Evolutionary conservation across 2,888 invertebrate species (phyloP).

Genomic region (Trileptium ribeirensis): DNA sequence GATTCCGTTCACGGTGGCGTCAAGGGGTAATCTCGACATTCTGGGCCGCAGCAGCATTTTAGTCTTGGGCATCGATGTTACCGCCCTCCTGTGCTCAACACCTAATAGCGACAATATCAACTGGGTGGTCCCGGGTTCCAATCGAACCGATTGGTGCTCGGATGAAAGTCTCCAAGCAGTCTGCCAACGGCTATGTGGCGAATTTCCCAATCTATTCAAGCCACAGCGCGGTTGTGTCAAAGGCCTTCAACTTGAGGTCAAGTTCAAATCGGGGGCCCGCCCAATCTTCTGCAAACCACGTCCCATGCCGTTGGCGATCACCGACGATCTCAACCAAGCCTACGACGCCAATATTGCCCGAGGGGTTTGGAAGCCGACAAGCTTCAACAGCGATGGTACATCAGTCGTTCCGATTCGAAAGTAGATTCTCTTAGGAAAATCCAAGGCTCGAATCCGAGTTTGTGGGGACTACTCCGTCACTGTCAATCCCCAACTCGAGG

Average conservation of each 20-base stretch:
- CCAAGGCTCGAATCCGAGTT: not conserved
- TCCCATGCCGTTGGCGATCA: not conserved
- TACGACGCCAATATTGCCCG: not conserved
- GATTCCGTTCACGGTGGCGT: not conserved
- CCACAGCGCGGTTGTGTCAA: not conserved
- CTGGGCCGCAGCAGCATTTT: not conserved
- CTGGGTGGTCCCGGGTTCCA: not conserved
- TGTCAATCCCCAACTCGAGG: constrained; percentile 8
- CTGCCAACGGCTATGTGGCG: not conserved
- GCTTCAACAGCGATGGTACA: not conserved
- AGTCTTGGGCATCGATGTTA: not conserved
- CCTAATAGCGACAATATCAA: not conserved
- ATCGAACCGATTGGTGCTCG: no score
- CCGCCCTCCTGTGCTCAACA: not conserved
- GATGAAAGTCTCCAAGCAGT: not conserved
- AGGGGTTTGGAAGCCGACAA: constrained; percentile 1
- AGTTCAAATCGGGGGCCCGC: not conserved
- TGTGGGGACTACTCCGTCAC: constrained; percentile 11
- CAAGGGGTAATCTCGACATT: not conserved
- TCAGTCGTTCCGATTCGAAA: not conserved
- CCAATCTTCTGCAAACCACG: constrained; percentile 1
- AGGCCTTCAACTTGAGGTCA: not conserved
- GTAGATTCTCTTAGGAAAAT: not conserved
- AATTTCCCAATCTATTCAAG: not conserved
- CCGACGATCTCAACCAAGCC: not conserved